Evolutionary conservation across 2,888 invertebrate genomes (phyloP), one percentile per base, ranked within the genome.

Genomic region (Rotaria sp.): DNA sequence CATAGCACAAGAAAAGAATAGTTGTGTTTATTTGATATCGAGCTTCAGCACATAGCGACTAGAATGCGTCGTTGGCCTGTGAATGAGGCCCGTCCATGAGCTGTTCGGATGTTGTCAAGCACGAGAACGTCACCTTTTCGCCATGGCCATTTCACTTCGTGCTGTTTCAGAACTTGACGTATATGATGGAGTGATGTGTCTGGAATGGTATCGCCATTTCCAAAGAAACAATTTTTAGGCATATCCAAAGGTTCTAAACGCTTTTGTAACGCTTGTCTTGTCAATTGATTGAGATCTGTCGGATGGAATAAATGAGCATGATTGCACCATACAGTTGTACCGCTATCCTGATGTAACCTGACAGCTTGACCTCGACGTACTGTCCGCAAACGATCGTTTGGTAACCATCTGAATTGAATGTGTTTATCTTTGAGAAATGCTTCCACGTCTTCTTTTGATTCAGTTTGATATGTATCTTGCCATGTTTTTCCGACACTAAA

Each of bases 301-400:
- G 41, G 38, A 41, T 75, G 75, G 35, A 75, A 75, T 75, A 75
- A 75, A 75, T 75, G 75, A 24, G 75, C 75, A 41, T 75, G 75
- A 75, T 75, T 75, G 24, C 75, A 75, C 75, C 75, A 75, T 38
- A 75, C 18, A 5, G 5, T 24, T 24, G 8, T 18, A 38, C 35
- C 35, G 4, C 7, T 75, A 75, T 30, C 75, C 24, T 8, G 75
- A 75, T 75, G 75, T 75, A 10, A 5, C 24, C 35, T 11, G 24
- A 75, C 35, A 75, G 11, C 75, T 8, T 75, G 8, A 35, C 4
- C 35, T 8, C 7, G 41, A 5, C 75, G 75, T 30, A 38, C 24
- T 75, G 75, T 75, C 7, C 38, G 8, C 8, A 75, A 21, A 38
- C 41, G 35, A 38, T 75, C 38, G 18, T 35, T 18, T 35, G 75